phyloP scores from a whole-genome alignment of 2,113 vertebrate species.

The Aepyceros melampus region DNA sequence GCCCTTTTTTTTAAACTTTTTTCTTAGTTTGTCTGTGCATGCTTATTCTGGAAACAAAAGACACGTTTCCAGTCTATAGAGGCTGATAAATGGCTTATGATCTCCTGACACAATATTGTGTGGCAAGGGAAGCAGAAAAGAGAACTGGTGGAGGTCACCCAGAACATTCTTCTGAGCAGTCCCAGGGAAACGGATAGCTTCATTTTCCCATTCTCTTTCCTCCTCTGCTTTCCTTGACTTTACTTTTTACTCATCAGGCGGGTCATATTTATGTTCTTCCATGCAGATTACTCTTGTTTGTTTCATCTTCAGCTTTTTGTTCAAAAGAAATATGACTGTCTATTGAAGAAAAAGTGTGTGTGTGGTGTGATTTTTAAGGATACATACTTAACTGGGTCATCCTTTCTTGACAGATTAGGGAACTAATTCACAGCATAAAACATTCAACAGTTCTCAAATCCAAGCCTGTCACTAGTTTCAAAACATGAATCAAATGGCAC shows the following conservation, averaged over 20 bases:
- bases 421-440: not conserved
- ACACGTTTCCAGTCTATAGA: slow-evolving; percentile 41
- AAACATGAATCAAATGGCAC: not conserved
- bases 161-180: not conserved
- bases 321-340: not conserved
- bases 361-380: not conserved
- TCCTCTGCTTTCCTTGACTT: not conserved
- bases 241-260: not conserved
- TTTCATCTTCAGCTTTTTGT: not conserved
- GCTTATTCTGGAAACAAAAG: slow-evolving; percentile 60
- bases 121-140: slow-evolving; percentile 27
- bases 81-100: slow-evolving; percentile 17
- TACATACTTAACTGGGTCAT: not conserved
- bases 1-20: slow-evolving; percentile 46
- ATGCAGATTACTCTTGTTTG: not conserved
- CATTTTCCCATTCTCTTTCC: slow-evolving; percentile 16
- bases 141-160: not conserved
- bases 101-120: not conserved
- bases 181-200: not conserved
- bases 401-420: not conserved
- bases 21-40: slow-evolving; percentile 40
- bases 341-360: not conserved
- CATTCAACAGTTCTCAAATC: not conserved
- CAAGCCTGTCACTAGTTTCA: not conserved
- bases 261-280: not conserved